Evolutionary conservation across 2,888 invertebrate genomes (phyloP).

Genomic region (Mechanitis mazaeus): DNA sequence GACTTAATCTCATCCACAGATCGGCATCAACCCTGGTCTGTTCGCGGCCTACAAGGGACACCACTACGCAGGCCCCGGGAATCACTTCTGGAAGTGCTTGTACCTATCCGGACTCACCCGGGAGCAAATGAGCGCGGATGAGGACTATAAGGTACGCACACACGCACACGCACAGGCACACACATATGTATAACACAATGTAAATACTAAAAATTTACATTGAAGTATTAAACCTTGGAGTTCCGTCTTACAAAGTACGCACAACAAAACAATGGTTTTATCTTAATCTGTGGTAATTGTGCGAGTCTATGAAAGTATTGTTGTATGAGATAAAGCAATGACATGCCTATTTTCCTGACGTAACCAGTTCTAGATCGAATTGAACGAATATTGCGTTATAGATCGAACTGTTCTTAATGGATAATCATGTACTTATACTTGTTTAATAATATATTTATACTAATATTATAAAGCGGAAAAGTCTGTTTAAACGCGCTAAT

Average conservation of each 20-base stretch:
- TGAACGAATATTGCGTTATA: no score
- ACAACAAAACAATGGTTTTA: slow-evolving; percentile 4
- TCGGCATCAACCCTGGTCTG: slow-evolving; percentile 98
- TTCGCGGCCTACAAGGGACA: slow-evolving; percentile 99
- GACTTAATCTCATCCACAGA: slow-evolving; percentile 73
- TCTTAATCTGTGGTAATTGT: slow-evolving; percentile 6
- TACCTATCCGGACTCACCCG: slow-evolving; percentile 95
- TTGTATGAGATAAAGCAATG: slow-evolving; percentile 2
- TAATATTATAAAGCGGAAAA: no score
- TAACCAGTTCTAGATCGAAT: background rate
- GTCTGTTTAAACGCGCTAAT: no score
- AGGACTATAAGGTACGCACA: slow-evolving; percentile 85
- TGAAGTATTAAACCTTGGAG: background rate
- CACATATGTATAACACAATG: background rate
- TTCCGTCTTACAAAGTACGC: background rate
- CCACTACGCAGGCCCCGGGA: slow-evolving; percentile 98
- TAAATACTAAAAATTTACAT: background rate
- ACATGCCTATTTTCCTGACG: background rate
- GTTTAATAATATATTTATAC: no score
- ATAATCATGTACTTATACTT: no score
- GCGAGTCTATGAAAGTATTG: slow-evolving; percentile 6
- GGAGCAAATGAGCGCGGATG: slow-evolving; percentile 96
- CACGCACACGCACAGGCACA: background rate
- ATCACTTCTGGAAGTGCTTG: slow-evolving; percentile 99
- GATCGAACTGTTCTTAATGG: no score